Percentiles rank a stretch among this genome's conserved stretches.
Evolutionary conservation across 92 coral and sea anemone genomes (phyloP).

Genomic region (Zoanthus sansibaricus): DNA sequence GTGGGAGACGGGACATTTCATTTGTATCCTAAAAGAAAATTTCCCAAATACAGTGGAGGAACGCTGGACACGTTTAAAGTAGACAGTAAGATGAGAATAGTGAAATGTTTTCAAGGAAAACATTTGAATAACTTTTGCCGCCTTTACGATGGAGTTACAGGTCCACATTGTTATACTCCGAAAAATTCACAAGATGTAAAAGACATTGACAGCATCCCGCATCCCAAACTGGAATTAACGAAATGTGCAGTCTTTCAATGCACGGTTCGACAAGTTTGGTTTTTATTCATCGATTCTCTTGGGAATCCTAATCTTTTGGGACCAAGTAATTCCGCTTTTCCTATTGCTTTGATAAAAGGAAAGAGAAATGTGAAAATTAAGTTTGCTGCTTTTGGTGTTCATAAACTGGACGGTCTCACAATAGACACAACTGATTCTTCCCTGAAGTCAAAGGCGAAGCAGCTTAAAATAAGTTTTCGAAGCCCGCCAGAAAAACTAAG

Average conservation of each 20-base stretch:
- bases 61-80: conserved; percentile 55
- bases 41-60: conserved; percentile 83
- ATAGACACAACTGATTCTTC: conserved; percentile 51
- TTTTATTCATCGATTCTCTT: conserved; percentile 75
- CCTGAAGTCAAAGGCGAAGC: conserved; percentile 51
- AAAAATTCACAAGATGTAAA: conserved; percentile 58
- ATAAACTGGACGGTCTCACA: conserved; percentile 66
- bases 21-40: conserved; percentile 58
- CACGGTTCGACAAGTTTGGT: conserved; percentile 96
- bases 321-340: conserved; percentile 70
- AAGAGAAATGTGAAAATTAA: conserved; percentile 54
- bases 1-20: conserved; percentile 75
- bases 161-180: conserved; percentile 71
- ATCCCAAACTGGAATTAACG: conserved; percentile 64
- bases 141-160: conserved; percentile 44
- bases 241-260: conserved; percentile 88
- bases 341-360: conserved; percentile 77
- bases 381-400: conserved; percentile 95
- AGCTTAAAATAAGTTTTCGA: conserved; percentile 52
- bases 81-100: conserved; percentile 47
- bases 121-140: conserved; percentile 66
- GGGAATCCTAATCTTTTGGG: conserved; percentile 72
- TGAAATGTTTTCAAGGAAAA: conserved; percentile 63
- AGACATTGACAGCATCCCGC: conserved; percentile 42
- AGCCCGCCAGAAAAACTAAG: conserved; percentile 71